phyloP scores from a whole-genome alignment of 2,113 vertebrate species.

The Stomatorhinus ivindoensis region DNA sequence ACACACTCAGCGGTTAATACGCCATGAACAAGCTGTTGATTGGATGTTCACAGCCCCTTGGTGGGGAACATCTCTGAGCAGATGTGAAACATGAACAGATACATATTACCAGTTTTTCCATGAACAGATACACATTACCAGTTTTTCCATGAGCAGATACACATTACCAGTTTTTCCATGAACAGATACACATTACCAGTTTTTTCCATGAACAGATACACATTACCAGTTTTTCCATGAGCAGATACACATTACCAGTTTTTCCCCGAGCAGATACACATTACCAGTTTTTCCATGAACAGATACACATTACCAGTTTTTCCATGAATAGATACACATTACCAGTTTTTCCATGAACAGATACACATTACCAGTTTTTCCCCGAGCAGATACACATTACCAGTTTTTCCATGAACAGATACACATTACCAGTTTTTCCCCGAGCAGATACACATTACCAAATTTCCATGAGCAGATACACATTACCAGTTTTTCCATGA shows the following conservation, averaged over 20 bases:
- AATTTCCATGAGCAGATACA: too few species aligned
- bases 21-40: background rate
- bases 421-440: background rate
- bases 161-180: background rate
- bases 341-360: background rate
- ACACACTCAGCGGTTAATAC: background rate
- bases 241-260: background rate
- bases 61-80: background rate
- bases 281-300: background rate
- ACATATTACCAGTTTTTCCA: background rate
- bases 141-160: background rate
- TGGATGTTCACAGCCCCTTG: background rate
- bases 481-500: background rate
- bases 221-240: background rate
- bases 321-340: background rate
- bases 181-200: background rate
- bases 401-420: background rate
- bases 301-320: background rate
- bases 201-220: too few species aligned
- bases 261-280: background rate
- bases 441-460: background rate
- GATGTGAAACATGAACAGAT: background rate
- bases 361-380: background rate
- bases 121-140: background rate
- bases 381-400: background rate